Conservation (phyloP, 2,888 invertebrate genomes). For the Drosophila imparisetae region DNA sequence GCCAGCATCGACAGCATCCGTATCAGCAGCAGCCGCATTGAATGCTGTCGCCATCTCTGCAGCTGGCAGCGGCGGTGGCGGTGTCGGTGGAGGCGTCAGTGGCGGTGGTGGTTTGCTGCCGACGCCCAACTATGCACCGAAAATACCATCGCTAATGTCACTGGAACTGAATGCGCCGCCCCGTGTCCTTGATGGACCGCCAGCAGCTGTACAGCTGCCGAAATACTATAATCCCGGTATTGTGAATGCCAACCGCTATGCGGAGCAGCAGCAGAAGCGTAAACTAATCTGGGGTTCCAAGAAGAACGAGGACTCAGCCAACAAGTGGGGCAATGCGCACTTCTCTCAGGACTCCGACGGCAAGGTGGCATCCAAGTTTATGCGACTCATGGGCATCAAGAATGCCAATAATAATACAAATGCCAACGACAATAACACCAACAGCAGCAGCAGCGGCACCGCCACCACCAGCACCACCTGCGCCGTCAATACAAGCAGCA, state of each 20-base stretch:
- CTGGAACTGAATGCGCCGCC: slow-evolving; percentile 66
- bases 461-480: slow-evolving; percentile 8
- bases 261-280: slow-evolving; percentile 95
- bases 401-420: slow-evolving; percentile 33
- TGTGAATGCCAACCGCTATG: slow-evolving; percentile 91
- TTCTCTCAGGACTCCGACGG: slow-evolving; percentile 97
- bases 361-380: slow-evolving; percentile 96
- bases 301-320: slow-evolving; percentile 85
- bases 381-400: slow-evolving; percentile 96
- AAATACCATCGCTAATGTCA: slow-evolving; percentile 73
- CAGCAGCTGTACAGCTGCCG: slow-evolving; percentile 85
- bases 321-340: slow-evolving; percentile 92
- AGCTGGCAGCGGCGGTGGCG: slow-evolving; percentile 16
- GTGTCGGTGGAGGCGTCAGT: slow-evolving; percentile 3
- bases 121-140: slow-evolving; percentile 64
- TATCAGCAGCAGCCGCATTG: slow-evolving; percentile 17
- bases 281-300: slow-evolving; percentile 96
- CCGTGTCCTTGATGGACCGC: slow-evolving; percentile 17
- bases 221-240: slow-evolving; percentile 91
- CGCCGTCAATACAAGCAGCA: slow-evolving; percentile 2
- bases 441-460: not conserved
- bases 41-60: slow-evolving; percentile 23
- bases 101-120: slow-evolving; percentile 61
- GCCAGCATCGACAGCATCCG: slow-evolving; percentile 5
- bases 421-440: slow-evolving; percentile 26